Evolutionary conservation across 2,113 vertebrate genomes (phyloP), one percentile per base, ranked within the genome.

Genomic region (Platanista minor): DNA sequence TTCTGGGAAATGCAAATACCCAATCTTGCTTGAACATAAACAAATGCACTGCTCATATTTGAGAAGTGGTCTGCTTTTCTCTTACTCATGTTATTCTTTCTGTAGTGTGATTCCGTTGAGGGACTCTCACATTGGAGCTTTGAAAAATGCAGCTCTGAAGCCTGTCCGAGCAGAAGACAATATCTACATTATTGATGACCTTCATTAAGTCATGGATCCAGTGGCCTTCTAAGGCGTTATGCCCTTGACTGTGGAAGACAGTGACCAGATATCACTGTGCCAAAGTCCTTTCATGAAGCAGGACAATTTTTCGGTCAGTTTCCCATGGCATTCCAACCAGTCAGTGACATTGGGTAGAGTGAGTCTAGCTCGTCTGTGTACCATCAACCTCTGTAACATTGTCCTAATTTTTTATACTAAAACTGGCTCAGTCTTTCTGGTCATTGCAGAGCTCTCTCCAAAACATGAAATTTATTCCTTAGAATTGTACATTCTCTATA

Each of bases 181-280:
- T 5, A 8, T 97, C 80, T 97, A 97, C 84, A 74, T 93, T 13
- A 54, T 97, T n/a, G 87, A 97, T 39, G 94, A 96, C 1, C n/a
- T 49, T 46, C 8, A 54, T 59, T 88, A 87, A 2, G 20, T 31
- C 52, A 6, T 13, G 5, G 7, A 83, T 31, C 10, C 67, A 61
- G 27, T 3, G 17, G 31, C 18, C 3, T 9, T 33, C 66, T 57
- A 52, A 46, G 15, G 23, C 5, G 31, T 87, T 41, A 21, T 54
- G 14, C 12, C 86, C 57, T n/a, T n/a, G 6, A 36, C 10, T 46
- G 1, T 41, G 29, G 94, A 61, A 87, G 74, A 52, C 6, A 41
- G 23, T 29, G 36, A 41, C 43, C 8, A 64, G 33, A 61, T 49
- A 14, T 41, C n/a, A 57, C 27, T 31, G 3, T 18, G 23, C 54